Evolutionary conservation across 1,140 invertebrate species (phyloP).

Genomic region (Matsumurasca onukii): DNA sequence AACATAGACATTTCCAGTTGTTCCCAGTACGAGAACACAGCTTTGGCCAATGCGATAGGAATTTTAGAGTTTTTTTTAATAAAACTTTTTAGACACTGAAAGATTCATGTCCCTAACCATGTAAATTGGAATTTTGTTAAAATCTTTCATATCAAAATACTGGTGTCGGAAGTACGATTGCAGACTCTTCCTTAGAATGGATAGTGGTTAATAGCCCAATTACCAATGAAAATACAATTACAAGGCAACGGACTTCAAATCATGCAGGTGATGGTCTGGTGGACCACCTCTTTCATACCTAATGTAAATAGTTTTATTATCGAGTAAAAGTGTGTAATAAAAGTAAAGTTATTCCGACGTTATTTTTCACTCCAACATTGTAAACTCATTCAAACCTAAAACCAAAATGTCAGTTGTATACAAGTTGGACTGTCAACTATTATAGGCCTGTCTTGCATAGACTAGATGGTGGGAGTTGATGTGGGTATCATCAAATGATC

Average conservation of each 20-base stretch:
- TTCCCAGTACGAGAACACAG: conserved; percentile 38
- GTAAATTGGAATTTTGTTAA: background rate
- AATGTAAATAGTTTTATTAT: conserved; percentile 20
- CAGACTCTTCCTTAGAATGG: background rate
- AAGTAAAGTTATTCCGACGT: conserved; percentile 4
- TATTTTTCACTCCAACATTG: conserved; percentile 4
- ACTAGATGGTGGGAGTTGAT: no score
- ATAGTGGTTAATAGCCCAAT: background rate
- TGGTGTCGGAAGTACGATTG: conserved; percentile 15
- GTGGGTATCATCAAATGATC: no score
- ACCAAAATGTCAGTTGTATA: background rate
- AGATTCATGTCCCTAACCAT: conserved; percentile 25
- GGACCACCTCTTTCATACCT: conserved; percentile 7
- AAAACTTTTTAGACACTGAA: conserved; percentile 27
- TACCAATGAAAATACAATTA: background rate
- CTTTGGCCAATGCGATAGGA: conserved; percentile 37
- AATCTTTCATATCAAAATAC: conserved; percentile 5
- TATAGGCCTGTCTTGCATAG: conserved; percentile 27
- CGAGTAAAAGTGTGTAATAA: conserved; percentile 11
- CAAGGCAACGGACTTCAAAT: conserved; percentile 6
- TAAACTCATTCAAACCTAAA: background rate
- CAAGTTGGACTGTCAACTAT: background rate
- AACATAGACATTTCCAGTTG: conserved; percentile 31
- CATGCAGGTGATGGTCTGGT: conserved; percentile 21
- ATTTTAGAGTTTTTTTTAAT: conserved; percentile 35